phyloP scores from a whole-genome alignment of 2,113 vertebrate genomes.

The Embiotoca jacksoni region DNA sequence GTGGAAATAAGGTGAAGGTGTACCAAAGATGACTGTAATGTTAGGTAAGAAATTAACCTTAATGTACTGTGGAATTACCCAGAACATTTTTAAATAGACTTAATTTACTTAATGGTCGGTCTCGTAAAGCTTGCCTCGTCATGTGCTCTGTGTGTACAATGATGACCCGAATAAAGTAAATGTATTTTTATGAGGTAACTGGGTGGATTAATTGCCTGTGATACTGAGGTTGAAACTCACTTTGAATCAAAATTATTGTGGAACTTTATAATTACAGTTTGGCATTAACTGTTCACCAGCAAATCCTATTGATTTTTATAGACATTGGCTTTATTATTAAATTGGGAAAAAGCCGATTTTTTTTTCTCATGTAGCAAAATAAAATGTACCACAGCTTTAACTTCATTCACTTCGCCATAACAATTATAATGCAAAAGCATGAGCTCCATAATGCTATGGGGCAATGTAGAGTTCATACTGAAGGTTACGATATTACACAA shows the following conservation, averaged over 20 bases:
- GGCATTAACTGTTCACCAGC: no score
- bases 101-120: conserved; percentile 21
- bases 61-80: conserved; percentile 10
- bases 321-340: no score
- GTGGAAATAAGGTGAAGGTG: background rate
- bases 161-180: conserved; percentile 77
- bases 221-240: background rate
- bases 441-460: background rate
- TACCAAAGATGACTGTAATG: conserved; percentile 4
- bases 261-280: background rate
- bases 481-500: conserved; percentile 66
- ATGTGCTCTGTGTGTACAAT: conserved; percentile 45
- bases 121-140: conserved; percentile 49
- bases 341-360: no score
- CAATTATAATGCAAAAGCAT: background rate
- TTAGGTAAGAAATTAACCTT: conserved; percentile 33
- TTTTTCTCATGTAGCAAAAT: background rate
- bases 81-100: conserved; percentile 39
- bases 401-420: background rate
- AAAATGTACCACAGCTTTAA: background rate
- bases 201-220: conserved; percentile 14
- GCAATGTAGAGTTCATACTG: conserved; percentile 6
- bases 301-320: no score
- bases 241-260: background rate
- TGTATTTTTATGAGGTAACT: conserved; percentile 73